Evolutionary conservation across 2,113 vertebrate species (phyloP), one percentile per base, ranked within the genome.

Genomic region (Alosa alosa): DNA sequence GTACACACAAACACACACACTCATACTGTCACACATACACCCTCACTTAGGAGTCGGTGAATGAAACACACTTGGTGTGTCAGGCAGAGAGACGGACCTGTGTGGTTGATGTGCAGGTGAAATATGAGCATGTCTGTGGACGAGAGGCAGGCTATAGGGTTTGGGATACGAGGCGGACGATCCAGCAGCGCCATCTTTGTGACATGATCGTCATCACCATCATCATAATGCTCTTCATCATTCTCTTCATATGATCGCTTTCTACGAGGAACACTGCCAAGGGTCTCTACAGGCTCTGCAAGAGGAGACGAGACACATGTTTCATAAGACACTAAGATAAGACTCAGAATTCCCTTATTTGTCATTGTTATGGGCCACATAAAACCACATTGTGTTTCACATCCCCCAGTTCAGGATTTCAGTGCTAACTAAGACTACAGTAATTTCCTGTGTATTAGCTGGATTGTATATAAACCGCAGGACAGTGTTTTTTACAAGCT

Each of bases 61-160:
- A 10, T 9, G n/a, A 45, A 81, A 44, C 10, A 36, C 44, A 85
- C 50, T 17, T 52, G 15, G 10, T 41, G 3, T 81, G 55, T 50
- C 18, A 82, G n/a, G 81, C 0, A 10, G 47, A n/a, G 50, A 22
- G 15, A 86, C 93, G 90, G 91, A 98, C 97, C 94, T 10, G 94
- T 94, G 84, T 93, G 90, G 86, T 94, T 88, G 89, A 99, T 95
- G 87, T 94, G 95, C 4, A 99, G 94, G 87, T 95, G 96, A 92
- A 97, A 99, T 86, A 99, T 94, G 36, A 99, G 92, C 3, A 96
- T 91, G 72, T 98, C 97, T 39, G 96, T 96, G 18, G 91, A 86
- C 18, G 92, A 90, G 84, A 99, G 89, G 88, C 97, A 99, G 7
- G 93, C 89, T 2, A 98, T 90, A 0, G 98, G 97, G 89, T 99